Percentiles rank a stretch among this genome's conserved stretches.
phyloP scores from a whole-genome alignment of 1,140 invertebrate genomes.

The Brachionus calyciflorus region DNA sequence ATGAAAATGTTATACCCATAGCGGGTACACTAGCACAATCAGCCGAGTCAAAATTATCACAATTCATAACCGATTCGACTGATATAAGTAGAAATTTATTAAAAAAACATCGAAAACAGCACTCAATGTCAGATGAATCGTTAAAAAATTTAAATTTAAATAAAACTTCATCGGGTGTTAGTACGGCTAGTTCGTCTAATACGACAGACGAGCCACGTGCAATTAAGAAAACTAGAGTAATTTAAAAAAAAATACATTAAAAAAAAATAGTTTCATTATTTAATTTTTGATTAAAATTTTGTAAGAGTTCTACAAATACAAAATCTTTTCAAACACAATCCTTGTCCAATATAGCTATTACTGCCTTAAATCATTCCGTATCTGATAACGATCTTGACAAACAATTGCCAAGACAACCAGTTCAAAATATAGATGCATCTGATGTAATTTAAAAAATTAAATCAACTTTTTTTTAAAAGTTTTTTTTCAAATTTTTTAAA shows the following conservation, averaged over 20 bases:
- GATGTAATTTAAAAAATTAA: neutral
- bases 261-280: neutral
- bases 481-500: neutral
- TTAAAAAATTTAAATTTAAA: neutral
- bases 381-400: conserved; percentile 19
- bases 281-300: neutral
- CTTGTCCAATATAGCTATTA: conserved; percentile 16
- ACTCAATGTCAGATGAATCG: conserved; percentile 46
- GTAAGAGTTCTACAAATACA: conserved; percentile 20
- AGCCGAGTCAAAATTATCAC: conserved; percentile 20
- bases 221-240: conserved; percentile 18
- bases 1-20: neutral
- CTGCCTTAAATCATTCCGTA: conserved; percentile 11
- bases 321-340: conserved; percentile 19
- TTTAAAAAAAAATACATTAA: neutral
- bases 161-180: neutral
- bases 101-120: conserved; percentile 31
- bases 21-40: neutral
- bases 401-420: neutral
- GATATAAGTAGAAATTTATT: neutral
- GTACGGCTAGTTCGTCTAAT: neutral
- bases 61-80: conserved; percentile 19
- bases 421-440: neutral
- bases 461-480: neutral
- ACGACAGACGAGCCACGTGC: neutral